Evolutionary conservation across 2,113 vertebrate species (phyloP).

Genomic region (Hydrochoerus hydrochaeris): DNA sequence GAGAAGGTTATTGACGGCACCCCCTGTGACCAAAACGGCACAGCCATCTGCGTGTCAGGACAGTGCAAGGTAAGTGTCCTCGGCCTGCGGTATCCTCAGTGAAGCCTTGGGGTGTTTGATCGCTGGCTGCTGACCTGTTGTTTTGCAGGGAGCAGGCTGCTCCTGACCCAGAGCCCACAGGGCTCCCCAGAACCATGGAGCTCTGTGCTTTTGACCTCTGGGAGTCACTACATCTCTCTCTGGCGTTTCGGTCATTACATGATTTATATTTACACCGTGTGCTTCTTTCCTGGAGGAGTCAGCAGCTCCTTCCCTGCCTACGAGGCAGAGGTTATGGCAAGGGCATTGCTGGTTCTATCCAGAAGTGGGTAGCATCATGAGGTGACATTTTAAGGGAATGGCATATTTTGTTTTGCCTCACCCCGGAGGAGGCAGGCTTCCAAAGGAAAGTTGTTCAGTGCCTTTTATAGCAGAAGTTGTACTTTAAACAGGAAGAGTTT

Average conservation of each 20-base stretch:
- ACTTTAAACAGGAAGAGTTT: slow-evolving; percentile 56
- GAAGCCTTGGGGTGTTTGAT: fast-evolving
- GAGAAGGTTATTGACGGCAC: slow-evolving; percentile 95
- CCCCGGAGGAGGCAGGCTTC: slow-evolving; percentile 34
- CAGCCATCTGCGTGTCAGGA: slow-evolving; percentile 92
- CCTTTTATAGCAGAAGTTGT: slow-evolving; percentile 49
- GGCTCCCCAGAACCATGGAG: fast-evolving
- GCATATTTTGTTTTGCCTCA: slow-evolving; percentile 12
- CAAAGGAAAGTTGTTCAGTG: slow-evolving; percentile 26
- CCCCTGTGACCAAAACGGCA: slow-evolving; percentile 91
- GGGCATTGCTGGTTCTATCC: neutral
- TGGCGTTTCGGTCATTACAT: neutral
- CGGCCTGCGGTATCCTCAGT: neutral
- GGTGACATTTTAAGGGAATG: slow-evolving; percentile 34
- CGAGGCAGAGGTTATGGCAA: neutral
- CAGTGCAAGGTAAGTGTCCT: slow-evolving; percentile 91
- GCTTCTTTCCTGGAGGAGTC: neutral
- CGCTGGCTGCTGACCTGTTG: neutral
- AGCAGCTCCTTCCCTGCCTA: neutral
- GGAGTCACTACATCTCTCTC: fast-evolving
- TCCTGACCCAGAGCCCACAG: fast-evolving
- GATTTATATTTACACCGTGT: neutral
- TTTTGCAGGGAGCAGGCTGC: neutral
- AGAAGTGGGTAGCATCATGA: fast-evolving
- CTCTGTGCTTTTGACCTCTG: neutral